Evolutionary conservation across 2,888 invertebrate genomes (phyloP).

Genomic region (Temnothorax ravouxi): DNA sequence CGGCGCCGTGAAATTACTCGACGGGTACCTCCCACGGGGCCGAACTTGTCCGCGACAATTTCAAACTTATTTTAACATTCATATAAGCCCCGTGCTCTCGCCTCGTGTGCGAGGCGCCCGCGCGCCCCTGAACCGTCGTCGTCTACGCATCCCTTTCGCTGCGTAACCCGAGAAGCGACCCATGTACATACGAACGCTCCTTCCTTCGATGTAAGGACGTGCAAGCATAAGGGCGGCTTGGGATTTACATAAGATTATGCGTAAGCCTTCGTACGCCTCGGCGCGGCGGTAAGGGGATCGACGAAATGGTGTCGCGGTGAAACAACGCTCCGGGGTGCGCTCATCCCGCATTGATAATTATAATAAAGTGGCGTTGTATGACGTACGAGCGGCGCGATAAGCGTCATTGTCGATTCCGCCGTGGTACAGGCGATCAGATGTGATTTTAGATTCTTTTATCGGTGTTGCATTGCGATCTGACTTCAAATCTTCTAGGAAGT

Average conservation of each 20-base stretch:
- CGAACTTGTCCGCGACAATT: slow-evolving; percentile 86
- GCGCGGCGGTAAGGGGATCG: slow-evolving; percentile 71
- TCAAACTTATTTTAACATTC: slow-evolving; percentile 87
- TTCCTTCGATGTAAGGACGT: slow-evolving; percentile 75
- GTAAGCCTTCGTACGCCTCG: slow-evolving; percentile 72
- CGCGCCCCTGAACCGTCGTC: slow-evolving; percentile 57
- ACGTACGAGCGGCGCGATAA: slow-evolving; percentile 39
- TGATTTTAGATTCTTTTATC: slow-evolving; percentile 45
- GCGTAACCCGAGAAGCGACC: slow-evolving; percentile 78
- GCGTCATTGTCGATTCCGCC: slow-evolving; percentile 35
- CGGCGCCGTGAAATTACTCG: slow-evolving; percentile 85
- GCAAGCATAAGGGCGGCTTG: slow-evolving; percentile 81
- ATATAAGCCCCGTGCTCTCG: slow-evolving; percentile 84
- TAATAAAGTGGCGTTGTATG: slow-evolving; percentile 73
- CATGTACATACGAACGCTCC: slow-evolving; percentile 61
- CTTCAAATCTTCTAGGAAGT: slow-evolving; percentile 1
- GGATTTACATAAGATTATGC: slow-evolving; percentile 86
- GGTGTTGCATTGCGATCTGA: neutral
- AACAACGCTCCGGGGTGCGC: slow-evolving; percentile 80
- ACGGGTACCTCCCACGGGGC: slow-evolving; percentile 84
- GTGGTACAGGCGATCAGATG: slow-evolving; percentile 1
- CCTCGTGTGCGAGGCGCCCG: slow-evolving; percentile 58
- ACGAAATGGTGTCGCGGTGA: slow-evolving; percentile 66
- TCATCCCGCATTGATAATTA: slow-evolving; percentile 82
- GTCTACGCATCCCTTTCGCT: slow-evolving; percentile 76